Base-by-base conservation (phyloP, 2,888 invertebrate genomes). In the Polylopha cassiicola region DNA sequence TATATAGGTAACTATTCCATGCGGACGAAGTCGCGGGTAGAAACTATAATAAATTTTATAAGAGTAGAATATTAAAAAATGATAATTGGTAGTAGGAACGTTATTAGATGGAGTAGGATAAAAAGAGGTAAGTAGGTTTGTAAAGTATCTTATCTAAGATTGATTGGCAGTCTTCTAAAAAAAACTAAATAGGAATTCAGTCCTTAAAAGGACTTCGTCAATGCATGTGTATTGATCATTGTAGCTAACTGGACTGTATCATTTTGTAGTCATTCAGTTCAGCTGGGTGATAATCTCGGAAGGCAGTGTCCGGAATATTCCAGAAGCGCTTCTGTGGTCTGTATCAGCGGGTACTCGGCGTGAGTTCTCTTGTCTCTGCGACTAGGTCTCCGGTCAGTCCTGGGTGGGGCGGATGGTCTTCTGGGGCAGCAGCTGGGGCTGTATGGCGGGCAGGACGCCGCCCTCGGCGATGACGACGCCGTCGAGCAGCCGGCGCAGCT, bases 151-250 rank as follows among this genome's bases (percentile, higher is more conserved):
- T 13, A 7, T 28, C n/a, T 17, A 17, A 6, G 27, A 20, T 11
- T 8, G 30, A 36, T 30, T 28, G 33, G 29, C 28, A 24, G 8
- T 22, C 17, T 7, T 29, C 15, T 17, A 8, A 21, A 6, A 30
- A 30, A 37, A 46, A 46, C 45, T 26, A 30, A 16, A 30, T 37
- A 28, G n/a, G 15, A 8, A 23, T 61, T 58, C 59, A 63, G 67
- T 53, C 65, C 65, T 55, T 18, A 67, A 51, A 65, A 62, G 64
- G 62, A 56, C 68, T 58, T 61, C 56, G 58, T 67, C 51, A 42
- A 31, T 48, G 44, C 15, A 26, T 43, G 29, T 38, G 50, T 50
- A 8, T 14, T 8, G 3, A 10, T 2, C 13, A 8, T n/a, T 4
- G 21, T 23, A 13, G n/a, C 10, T 14, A 9, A 26, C 5, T 13